Base-by-base conservation (phyloP, 2,113 vertebrate genomes). In the Gymnarchus niloticus region DNA sequence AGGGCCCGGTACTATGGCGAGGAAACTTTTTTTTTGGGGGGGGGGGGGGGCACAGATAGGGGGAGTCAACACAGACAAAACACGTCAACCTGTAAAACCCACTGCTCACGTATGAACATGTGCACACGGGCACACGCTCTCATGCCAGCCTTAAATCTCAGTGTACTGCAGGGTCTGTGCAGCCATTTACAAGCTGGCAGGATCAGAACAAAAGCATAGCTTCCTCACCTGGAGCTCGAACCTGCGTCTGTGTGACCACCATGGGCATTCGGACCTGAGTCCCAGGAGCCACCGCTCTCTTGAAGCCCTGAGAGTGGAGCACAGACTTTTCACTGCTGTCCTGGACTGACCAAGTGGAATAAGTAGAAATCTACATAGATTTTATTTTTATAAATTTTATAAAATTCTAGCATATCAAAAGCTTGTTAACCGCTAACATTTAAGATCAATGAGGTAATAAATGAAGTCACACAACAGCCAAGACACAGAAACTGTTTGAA, bases 231-330 rank as follows among this genome's bases (percentile, higher is more conserved):
- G 91, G 93, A 87, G 93, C 89, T 93, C 93, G 92, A 91, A 95
- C 81, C 61, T 69, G 61, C 6, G 88, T 92, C 91, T 94, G 93
- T 86, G 90, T 92, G 90, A 95, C 92, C 91, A 95, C 94, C 12
- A 95, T 91, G 86, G 94, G 94, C 83, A 95, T 91, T 52, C 93
- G 94, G 73, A 94, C 92, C 90, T 94, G 94, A 54, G 92, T 90
- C 14, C 92, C 91, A 90, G 94, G 92, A 81, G 93, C 91, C 85
- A 90, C 91, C 9, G 90, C 83, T 91, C 94, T 88, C 89, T 91
- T 92, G 88, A 94, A 83, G 84, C 90, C 91, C 94, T 95, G 92
- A 0, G 65, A 54, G 23, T 28, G 78, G 12, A 54, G 54, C 37
- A 56, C 23, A 57, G n/a, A 69, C 80, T 21, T 82, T 10, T 14